Base-by-base conservation (phyloP, 2,888 invertebrate genomes). In the Cantharis rufa region DNA sequence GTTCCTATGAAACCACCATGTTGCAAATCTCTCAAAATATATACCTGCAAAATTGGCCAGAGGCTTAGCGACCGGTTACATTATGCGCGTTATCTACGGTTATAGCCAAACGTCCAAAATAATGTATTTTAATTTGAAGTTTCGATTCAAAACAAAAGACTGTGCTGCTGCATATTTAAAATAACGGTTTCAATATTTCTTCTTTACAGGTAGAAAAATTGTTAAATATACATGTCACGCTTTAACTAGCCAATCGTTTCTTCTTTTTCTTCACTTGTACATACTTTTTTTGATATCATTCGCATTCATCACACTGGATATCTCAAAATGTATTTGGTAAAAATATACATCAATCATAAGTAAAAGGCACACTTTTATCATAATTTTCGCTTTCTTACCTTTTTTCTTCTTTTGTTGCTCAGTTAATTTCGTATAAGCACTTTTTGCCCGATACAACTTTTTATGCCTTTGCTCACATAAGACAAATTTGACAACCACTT, bases 1-100 rank as follows among this genome's bases (percentile, higher is more conserved):
- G 72, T 78, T 72, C 64, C 78, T 77, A 76, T 78, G 79, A 79
- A 80, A 79, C 78, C 77, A 79, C 76, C 76, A 77, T 78, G 79
- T 80, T 79, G 79, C 80, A 77, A 78, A 80, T 78, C 80, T 77
- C 79, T 80, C 80, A 77, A 81, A 79, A 80, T 80, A 78, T 77
- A 74, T 81, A 81, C 81, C 80, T 81, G 81, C 81, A 76, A 80
- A 80, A 69, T 74, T 80, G 62, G 72, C 80, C 80, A 71, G 71
- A 71, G 77, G 79, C 79, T 73, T 62, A 70, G 71, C 75, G 80
- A 81, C 81, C 81, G 80, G 81, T 80, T 81, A 78, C 81, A 80
- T 81, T 81, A 80, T 79, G 77, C 77, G 78, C 77, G 78, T 80
- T 80, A 79, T 81, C 81, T 81, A 81, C 79, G 80, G 81, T 75